Evolutionary conservation across 64 coral and sea anemone species (phyloP).

Genomic region (Actinia tenebrosa): DNA sequence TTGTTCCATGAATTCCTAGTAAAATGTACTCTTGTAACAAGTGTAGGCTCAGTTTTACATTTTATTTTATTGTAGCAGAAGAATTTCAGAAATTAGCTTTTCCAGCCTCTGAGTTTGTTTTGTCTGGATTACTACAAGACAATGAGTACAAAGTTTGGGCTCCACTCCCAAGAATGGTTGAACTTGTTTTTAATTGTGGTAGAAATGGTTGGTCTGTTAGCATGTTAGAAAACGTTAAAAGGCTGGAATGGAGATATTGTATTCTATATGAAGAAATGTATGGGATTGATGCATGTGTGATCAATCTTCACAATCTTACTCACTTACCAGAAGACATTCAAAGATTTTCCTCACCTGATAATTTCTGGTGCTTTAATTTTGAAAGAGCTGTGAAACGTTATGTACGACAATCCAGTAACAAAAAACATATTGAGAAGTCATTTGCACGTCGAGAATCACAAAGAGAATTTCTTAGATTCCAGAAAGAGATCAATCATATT

Average conservation of each 20-base stretch:
- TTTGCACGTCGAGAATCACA: slow-evolving; percentile 39
- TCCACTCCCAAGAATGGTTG: slow-evolving; percentile 60
- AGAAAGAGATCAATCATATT: too few relatives aligned
- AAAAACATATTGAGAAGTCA: slow-evolving; percentile 44
- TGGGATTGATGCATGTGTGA: slow-evolving; percentile 45
- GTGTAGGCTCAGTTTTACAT: too few relatives aligned
- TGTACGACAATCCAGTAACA: slow-evolving; percentile 41
- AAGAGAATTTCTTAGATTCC: slow-evolving; percentile 34
- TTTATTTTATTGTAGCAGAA: slow-evolving; percentile 29
- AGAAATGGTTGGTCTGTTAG: slow-evolving; percentile 16
- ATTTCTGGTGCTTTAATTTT: slow-evolving; percentile 47
- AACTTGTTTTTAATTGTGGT: slow-evolving; percentile 44
- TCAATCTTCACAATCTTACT: slow-evolving; percentile 46
- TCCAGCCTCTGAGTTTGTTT: slow-evolving; percentile 58
- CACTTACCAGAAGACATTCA: slow-evolving; percentile 46
- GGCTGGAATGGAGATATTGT: slow-evolving; percentile 33
- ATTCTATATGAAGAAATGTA: slow-evolving; percentile 27
- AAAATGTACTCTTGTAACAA: too few relatives aligned
- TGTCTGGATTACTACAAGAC: slow-evolving; percentile 15
- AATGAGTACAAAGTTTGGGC: slow-evolving; percentile 47
- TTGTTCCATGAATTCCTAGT: too few relatives aligned
- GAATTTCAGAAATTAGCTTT: slow-evolving; percentile 70
- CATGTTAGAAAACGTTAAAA: slow-evolving; percentile 29
- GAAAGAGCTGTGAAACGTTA: slow-evolving; percentile 58
- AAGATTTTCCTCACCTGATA: slow-evolving; percentile 53